phyloP scores from a whole-genome alignment of 2,888 invertebrate genomes.

The Synanthedon formicaeformis region DNA sequence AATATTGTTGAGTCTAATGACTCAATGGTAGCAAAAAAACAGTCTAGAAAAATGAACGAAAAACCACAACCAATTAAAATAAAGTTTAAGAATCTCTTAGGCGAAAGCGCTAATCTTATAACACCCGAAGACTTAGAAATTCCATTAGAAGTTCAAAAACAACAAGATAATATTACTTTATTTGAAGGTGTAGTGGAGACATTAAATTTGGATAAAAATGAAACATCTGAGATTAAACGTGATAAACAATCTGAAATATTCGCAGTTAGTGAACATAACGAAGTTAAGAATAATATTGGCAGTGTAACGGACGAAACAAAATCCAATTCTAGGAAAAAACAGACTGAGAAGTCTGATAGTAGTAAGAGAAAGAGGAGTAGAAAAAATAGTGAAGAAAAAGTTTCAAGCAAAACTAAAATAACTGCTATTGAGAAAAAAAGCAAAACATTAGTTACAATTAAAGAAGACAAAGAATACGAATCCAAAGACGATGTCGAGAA shows the following conservation, averaged over 20 bases:
- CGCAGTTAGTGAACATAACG: too few relatives aligned
- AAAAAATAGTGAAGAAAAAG: neutral
- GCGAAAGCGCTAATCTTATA: slow-evolving; percentile 54
- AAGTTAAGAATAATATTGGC: neutral
- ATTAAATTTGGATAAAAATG: too few relatives aligned
- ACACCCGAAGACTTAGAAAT: slow-evolving; percentile 55
- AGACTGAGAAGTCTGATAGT: neutral
- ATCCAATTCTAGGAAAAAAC: neutral
- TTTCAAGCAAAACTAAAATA: neutral
- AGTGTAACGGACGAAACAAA: neutral
- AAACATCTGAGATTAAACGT: too few relatives aligned
- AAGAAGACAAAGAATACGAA: neutral
- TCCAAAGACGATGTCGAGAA: neutral
- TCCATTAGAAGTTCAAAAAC: slow-evolving; percentile 2
- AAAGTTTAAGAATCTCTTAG: slow-evolving; percentile 51
- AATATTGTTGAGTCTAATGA: neutral
- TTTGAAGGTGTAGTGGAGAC: too few relatives aligned
- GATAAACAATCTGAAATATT: too few relatives aligned
- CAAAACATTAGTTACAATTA: neutral
- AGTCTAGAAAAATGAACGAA: neutral
- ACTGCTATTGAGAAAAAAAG: neutral
- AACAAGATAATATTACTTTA: neutral
- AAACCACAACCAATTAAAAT: slow-evolving; percentile 6
- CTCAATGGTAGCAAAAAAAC: slow-evolving; percentile 10
- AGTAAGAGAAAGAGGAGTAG: neutral